Conservation (phyloP, 2,888 invertebrate species). For the Phyllotreta cruciferae region DNA sequence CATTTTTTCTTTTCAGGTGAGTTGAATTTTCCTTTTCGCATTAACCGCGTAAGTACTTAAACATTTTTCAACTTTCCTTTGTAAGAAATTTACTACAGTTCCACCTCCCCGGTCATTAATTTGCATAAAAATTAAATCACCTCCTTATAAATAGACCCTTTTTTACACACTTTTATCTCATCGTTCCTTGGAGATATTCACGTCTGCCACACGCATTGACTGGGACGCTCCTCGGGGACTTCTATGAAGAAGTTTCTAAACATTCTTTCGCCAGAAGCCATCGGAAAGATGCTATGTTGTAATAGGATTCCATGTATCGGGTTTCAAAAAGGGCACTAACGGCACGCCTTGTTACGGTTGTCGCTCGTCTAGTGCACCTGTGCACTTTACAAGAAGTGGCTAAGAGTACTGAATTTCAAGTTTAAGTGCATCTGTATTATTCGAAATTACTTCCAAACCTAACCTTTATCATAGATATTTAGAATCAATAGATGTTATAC, state of each 20-base stretch:
- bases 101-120: no score
- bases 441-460: no score
- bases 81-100: not conserved
- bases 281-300: constrained; percentile 18
- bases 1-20: constrained; percentile 12
- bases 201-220: constrained; percentile 16
- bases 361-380: constrained; percentile 24
- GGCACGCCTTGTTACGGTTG: constrained; percentile 1
- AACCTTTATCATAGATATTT: not conserved
- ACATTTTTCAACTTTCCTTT: not conserved
- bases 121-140: no score
- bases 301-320: constrained; percentile 24
- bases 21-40: not conserved
- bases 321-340: constrained; percentile 25
- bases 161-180: not conserved
- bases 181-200: not conserved
- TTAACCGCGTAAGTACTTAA: no score
- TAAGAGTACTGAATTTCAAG: constrained; percentile 1
- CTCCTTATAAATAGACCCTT: no score
- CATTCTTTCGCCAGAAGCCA: constrained; percentile 16
- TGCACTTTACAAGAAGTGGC: constrained; percentile 17
- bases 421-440: not conserved
- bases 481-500: no score
- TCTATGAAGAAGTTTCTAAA: constrained; percentile 21
- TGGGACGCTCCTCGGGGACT: constrained; percentile 15